Base-by-base conservation (phyloP, 2,888 invertebrate genomes). In the Liodrosophila aerea region DNA sequence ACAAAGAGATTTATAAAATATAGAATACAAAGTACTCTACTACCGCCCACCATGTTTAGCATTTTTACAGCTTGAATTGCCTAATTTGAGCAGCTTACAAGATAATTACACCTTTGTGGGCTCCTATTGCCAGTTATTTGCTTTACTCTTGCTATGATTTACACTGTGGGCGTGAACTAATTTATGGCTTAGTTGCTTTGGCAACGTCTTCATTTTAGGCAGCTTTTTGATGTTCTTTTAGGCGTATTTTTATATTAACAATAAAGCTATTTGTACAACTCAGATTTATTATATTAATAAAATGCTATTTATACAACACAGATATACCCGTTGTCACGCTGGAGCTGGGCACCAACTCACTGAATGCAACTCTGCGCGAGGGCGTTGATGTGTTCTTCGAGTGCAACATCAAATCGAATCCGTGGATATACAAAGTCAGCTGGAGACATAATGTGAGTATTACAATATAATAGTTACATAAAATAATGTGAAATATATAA, bases 301-400 rank as follows among this genome's bases (percentile, higher is more conserved):
- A n/a, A n/a, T n/a, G n/a, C n/a, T n/a, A n/a, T n/a, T n/a, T n/a
- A n/a, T n/a, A n/a, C 4, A 1, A 18, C 41, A 33, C 92, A 97
- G 97, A 96, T 91, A 93, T 94, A 11, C 97, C 97, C 1, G 93
- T 96, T 76, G 95, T 96, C 54, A 93, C 93, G 7, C 89, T 97
- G 74, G 95, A 95, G 86, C 92, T 97, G 73, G 96, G 96, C 2
- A 95, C 95, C 73, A 96, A 94, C 77, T 91, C 96, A 40, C 94
- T 89, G 49, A 89, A 96, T 87, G 94, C 95, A 1, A 93, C 93
- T 75, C 95, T 97, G 84, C 94, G 94, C 77, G 97, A 97, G 89
- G 96, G 95, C 5, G 95, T 95, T 62, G 97, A 97, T 88, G 96
- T 97, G 8, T 96, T 96, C 91, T 96, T 97, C 88, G 96, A 97